Evolutionary conservation across 2,113 vertebrate genomes (phyloP).

Genomic region (Cryptotis parvus): DNA sequence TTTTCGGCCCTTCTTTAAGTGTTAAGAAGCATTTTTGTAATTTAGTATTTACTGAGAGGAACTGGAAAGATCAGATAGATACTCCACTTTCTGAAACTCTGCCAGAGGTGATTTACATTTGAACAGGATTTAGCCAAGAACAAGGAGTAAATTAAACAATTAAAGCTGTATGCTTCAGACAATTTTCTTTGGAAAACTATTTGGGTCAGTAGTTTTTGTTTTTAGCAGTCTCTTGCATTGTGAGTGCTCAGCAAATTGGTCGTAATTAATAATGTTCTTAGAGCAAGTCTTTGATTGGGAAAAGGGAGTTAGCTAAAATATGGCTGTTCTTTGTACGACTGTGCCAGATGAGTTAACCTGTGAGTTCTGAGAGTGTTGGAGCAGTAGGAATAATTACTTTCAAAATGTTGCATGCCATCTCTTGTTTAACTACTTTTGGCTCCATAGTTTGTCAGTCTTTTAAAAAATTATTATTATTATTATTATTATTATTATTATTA

Average conservation of each 20-base stretch:
- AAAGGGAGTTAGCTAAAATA: slow-evolving; percentile 10
- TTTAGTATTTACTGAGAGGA: slow-evolving; percentile 64
- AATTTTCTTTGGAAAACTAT: slow-evolving; percentile 66
- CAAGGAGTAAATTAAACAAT: slow-evolving; percentile 68
- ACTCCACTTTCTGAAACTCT: slow-evolving; percentile 12
- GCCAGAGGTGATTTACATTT: slow-evolving; percentile 76
- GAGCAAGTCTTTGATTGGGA: slow-evolving; percentile 58
- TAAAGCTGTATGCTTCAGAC: slow-evolving; percentile 52
- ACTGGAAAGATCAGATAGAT: slow-evolving; percentile 48
- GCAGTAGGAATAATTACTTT: not conserved
- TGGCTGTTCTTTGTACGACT: slow-evolving; percentile 27
- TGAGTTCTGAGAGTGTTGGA: slow-evolving; percentile 2
- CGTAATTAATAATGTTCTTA: slow-evolving; percentile 73
- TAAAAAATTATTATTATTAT: too few species aligned
- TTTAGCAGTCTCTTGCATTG: slow-evolving; percentile 51
- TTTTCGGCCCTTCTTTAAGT: slow-evolving; percentile 39
- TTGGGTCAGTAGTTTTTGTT: slow-evolving; percentile 77
- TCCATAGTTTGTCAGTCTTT: too few species aligned
- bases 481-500: too few species aligned
- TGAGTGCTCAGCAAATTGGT: slow-evolving; percentile 63
- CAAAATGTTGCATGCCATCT: slow-evolving; percentile 9
- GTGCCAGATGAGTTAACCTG: not conserved
- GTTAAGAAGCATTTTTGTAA: slow-evolving; percentile 60
- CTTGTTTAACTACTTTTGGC: not conserved
- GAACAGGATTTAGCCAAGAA: slow-evolving; percentile 71